Evolutionary conservation across 2,113 vertebrate genomes (phyloP).

Genomic region (Panthera leo): DNA sequence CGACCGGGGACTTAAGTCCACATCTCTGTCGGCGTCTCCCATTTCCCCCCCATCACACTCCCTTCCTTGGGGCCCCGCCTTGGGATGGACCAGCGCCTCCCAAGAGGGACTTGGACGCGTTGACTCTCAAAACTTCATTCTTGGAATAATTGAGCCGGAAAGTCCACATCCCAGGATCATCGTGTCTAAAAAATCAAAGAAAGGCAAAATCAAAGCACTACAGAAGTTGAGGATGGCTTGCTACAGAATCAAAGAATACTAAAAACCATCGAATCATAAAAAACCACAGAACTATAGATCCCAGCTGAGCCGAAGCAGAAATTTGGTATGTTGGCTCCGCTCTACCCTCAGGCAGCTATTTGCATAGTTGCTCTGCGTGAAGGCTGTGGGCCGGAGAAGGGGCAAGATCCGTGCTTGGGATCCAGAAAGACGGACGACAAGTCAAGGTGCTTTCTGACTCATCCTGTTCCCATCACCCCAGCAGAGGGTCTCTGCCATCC

Average conservation of each 20-base stretch:
- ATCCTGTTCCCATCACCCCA: no score
- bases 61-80: no score
- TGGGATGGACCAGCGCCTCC: not conserved
- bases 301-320: slow-evolving; percentile 17
- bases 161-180: slow-evolving; percentile 14
- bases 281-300: not conserved
- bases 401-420: not conserved
- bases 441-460: no score
- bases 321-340: not conserved
- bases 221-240: not conserved
- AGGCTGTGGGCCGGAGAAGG: not conserved
- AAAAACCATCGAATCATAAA: not conserved
- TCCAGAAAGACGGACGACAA: not conserved
- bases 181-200: slow-evolving; percentile 55
- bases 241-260: slow-evolving; percentile 52
- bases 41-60: not conserved
- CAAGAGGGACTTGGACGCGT: not conserved
- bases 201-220: slow-evolving; percentile 41
- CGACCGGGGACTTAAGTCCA: not conserved
- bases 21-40: not conserved
- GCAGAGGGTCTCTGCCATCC: accelerated
- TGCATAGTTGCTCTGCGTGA: not conserved
- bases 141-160: slow-evolving; percentile 12
- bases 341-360: slow-evolving; percentile 25
- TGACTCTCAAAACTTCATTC: not conserved